Conservation (phyloP, 2,113 vertebrate genomes). For the Spea bombifrons region DNA sequence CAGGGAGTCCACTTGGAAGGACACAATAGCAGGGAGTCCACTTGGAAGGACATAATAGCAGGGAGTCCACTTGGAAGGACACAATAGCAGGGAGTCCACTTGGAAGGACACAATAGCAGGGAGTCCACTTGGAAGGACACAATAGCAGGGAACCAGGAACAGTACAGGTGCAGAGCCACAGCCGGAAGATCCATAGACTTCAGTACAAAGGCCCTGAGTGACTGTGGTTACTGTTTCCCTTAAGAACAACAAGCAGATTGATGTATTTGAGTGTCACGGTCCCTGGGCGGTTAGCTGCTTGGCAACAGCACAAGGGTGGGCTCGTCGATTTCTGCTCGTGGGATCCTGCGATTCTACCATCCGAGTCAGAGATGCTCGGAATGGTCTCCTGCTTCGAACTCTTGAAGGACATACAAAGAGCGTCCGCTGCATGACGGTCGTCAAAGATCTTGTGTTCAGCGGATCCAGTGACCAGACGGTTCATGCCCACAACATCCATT, state of each 20-base stretch:
- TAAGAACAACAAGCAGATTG: slow-evolving; percentile 86
- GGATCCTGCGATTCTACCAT: slow-evolving; percentile 95
- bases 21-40: no score
- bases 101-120: no score
- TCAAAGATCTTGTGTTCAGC: slow-evolving; percentile 94
- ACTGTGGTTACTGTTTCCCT: slow-evolving; percentile 88
- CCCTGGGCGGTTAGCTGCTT: slow-evolving; percentile 92
- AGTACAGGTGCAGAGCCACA: no score
- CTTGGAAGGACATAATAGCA: no score
- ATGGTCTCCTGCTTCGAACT: slow-evolving; percentile 85
- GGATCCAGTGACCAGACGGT: slow-evolving; percentile 96
- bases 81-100: no score
- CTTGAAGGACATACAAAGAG: slow-evolving; percentile 93
- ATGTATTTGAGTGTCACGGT: slow-evolving; percentile 89
- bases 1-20: no score
- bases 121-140: slow-evolving; percentile 83
- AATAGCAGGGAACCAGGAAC: slow-evolving; percentile 82
- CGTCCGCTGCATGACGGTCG: slow-evolving; percentile 96
- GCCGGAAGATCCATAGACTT: no score
- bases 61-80: no score
- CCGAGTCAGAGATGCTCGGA: slow-evolving; percentile 87
- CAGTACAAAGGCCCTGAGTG: no score
- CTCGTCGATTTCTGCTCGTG: slow-evolving; percentile 82
- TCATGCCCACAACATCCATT: slow-evolving; percentile 93
- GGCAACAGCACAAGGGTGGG: slow-evolving; percentile 89